A percentile compares a stretch with the other conserved stretches of the same genome.
These are phyloP conservation scores for Varroa destructor DNA, from an alignment of 1,140 invertebrate species.

Conservation along the genomic window DNA sequence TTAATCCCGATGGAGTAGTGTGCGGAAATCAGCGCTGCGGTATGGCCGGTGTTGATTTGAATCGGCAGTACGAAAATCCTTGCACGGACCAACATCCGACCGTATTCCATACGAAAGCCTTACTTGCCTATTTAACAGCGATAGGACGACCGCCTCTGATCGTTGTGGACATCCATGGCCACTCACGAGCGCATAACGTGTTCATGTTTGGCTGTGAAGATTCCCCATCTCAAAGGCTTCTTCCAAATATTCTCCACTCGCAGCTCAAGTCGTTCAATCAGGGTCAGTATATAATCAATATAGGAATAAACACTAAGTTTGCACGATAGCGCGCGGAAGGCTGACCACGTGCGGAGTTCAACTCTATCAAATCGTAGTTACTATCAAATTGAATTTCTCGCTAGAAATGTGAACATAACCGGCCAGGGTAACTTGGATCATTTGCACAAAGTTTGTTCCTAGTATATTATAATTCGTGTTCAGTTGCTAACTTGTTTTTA, in stretches of 20 bases:
- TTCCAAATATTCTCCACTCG: constrained; percentile 7
- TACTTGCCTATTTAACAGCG: constrained; percentile 44
- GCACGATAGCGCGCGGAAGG: too few relatives aligned
- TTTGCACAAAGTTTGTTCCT: too few relatives aligned
- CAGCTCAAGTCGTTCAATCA: constrained; percentile 27
- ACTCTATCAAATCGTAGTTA: too few relatives aligned
- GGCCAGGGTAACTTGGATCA: too few relatives aligned
- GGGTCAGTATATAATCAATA: background rate
- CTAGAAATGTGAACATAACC: too few relatives aligned
- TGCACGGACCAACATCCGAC: constrained; percentile 60
- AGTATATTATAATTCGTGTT: too few relatives aligned
- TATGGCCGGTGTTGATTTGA: constrained; percentile 73
- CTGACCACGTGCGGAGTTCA: too few relatives aligned
- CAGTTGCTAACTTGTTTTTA: too few relatives aligned
- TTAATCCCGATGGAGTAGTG: constrained; percentile 85
- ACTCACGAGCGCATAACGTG: constrained; percentile 71
- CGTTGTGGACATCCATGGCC: constrained; percentile 66
- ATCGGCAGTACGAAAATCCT: constrained; percentile 67
- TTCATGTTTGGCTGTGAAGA: constrained; percentile 66
- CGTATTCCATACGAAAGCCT: constrained; percentile 61
- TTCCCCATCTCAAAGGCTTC: constrained; percentile 42
- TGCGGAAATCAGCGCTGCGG: constrained; percentile 77
- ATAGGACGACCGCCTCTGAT: constrained; percentile 30
- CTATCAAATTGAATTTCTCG: too few relatives aligned
- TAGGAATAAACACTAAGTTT: too few relatives aligned